phyloP scores from a whole-genome alignment of 2,888 invertebrate genomes.

The Diloba caeruleocephala region DNA sequence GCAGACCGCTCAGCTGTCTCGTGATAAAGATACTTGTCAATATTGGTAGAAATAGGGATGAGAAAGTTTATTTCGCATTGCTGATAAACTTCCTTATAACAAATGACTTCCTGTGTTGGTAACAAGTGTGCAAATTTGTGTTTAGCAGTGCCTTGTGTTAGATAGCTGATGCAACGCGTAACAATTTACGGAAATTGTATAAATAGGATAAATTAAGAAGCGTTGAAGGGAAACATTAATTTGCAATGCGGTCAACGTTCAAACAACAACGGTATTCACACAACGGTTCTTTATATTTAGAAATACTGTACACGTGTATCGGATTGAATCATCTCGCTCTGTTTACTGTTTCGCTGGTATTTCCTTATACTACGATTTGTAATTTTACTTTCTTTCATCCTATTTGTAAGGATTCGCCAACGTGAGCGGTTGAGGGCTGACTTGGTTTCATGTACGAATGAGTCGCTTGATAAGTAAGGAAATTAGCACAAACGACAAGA shows the following conservation, averaged over 20 bases:
- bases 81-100: constrained; percentile 18
- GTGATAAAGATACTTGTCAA: constrained; percentile 70
- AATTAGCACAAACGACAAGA: constrained; percentile 58
- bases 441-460: constrained; percentile 27
- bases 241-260: constrained; percentile 76
- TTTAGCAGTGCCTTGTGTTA: constrained; percentile 8
- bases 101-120: constrained; percentile 16
- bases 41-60: constrained; percentile 68
- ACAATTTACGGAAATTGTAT: constrained; percentile 57
- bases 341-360: constrained; percentile 69
- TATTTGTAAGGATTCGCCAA: constrained; percentile 34
- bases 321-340: constrained; percentile 77
- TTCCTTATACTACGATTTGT: constrained; percentile 69
- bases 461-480: constrained; percentile 51
- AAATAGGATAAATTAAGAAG: constrained; percentile 62
- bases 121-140: constrained; percentile 8
- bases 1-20: constrained; percentile 42
- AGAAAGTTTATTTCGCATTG: constrained; percentile 60
- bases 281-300: constrained; percentile 85
- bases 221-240: constrained; percentile 70
- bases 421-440: constrained; percentile 8
- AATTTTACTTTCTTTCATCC: constrained; percentile 67
- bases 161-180: constrained; percentile 1
- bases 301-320: constrained; percentile 76
- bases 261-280: constrained; percentile 74